Base-by-base conservation (phyloP, 2,888 invertebrate genomes). In the Drosophila tripunctata region DNA sequence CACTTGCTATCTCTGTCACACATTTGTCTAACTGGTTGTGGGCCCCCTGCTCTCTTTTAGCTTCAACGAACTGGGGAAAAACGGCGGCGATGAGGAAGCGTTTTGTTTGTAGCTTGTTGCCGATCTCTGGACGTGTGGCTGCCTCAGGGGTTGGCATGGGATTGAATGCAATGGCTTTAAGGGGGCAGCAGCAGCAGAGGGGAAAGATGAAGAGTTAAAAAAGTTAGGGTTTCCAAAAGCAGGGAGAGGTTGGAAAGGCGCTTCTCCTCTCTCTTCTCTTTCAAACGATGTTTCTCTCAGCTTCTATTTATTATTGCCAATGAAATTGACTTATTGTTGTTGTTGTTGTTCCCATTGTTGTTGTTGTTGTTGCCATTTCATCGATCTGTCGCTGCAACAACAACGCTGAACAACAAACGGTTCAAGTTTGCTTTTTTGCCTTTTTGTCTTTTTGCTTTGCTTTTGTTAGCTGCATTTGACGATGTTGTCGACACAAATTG, bases 31-130 rank as follows among this genome's bases (percentile, higher is more conserved):
- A 87, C 85, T 81, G 86, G 81, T 81, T 87, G 62, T 14, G 15
- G 30, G 8, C 22, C 19, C 45, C 19, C 31, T 6, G n/a, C n/a
- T 8, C 22, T 24, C 6, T 15, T 40, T 27, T 31, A 4, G 27
- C 50, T 15, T 24, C 36, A n/a, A n/a, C 44, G 22, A 12, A 15
- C 27, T 14, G 6, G 65, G 71, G 81, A 67, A 57, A 67, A 72
- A 75, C 71, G 52, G 76, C 76, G 76, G 76, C 65, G 83, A 84
- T 84, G 87, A 84, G 84, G 84, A 84, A 84, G 88, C 88, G 72
- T 84, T 84, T 84, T 84, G 85, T 73, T 81, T 67, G n/a, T n/a
- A 74, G 83, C 84, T 88, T 69, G 88, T 83, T 83, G 84, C 77
- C 77, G 83, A 83, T 83, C 83, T 52, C 63, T 75, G 80, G 69